Percentiles rank a stretch among this genome's conserved stretches.
phyloP scores from a whole-genome alignment of 2,797 vertebrate genomes.

The Denticeps clupeoides region DNA sequence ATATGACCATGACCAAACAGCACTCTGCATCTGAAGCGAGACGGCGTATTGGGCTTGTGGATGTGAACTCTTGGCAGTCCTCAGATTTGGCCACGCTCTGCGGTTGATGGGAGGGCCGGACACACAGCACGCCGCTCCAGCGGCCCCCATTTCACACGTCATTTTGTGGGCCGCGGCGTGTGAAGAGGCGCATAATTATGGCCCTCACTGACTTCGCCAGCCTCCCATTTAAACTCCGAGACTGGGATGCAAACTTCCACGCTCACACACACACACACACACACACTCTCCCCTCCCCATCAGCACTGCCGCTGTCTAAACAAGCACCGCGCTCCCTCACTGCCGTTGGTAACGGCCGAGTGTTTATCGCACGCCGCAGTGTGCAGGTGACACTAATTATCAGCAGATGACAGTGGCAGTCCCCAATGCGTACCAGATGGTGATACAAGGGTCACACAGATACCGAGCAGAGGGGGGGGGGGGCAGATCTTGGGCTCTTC shows the following conservation, averaged over 20 bases:
- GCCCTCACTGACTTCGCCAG: conserved; percentile 18
- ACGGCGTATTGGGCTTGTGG: no score
- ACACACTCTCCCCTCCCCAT: conserved; percentile 4
- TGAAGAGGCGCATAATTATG: conserved; percentile 28
- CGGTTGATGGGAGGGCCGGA: no score
- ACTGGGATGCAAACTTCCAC: conserved; percentile 2
- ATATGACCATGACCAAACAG: no score
- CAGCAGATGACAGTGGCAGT: conserved; percentile 78
- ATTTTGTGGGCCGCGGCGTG: conserved; percentile 8
- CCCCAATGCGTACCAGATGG: conserved; percentile 75
- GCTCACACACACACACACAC: neutral
- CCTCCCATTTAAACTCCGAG: conserved; percentile 20
- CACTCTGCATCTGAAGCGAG: no score
- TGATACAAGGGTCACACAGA: conserved; percentile 62
- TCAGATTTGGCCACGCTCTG: no score
- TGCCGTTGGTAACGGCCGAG: conserved; percentile 47
- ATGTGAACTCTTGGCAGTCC: no score
- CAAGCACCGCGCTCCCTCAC: conserved; percentile 32
- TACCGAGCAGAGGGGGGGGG: conserved; percentile 25
- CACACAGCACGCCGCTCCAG: neutral
- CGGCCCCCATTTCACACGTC: conserved; percentile 7
- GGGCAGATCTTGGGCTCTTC: neutral
- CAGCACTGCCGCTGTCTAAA: conserved; percentile 31
- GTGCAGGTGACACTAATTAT: conserved; percentile 89
- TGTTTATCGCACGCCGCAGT: conserved; percentile 56